Conservation (phyloP, 2,797 vertebrate genomes). For the Taenioides sp. region DNA sequence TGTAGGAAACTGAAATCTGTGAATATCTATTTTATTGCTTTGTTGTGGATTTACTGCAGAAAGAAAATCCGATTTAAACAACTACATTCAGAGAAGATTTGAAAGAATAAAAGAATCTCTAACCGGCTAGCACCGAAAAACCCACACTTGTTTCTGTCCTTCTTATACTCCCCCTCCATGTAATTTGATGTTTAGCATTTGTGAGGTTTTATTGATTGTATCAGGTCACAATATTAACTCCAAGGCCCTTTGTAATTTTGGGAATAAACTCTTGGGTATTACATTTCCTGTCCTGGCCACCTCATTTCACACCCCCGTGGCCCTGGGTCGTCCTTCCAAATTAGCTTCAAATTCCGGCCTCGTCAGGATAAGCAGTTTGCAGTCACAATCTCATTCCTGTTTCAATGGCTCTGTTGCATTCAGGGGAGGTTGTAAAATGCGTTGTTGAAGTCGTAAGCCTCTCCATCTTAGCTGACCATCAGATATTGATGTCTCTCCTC, state of each 20-base stretch:
- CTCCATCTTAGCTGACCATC: slow-evolving; percentile 26
- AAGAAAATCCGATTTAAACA: background rate
- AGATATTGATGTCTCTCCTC: slow-evolving; percentile 3
- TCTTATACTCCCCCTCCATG: background rate
- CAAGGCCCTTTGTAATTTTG: slow-evolving; percentile 55
- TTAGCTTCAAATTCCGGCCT: slow-evolving; percentile 56
- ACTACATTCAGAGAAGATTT: background rate
- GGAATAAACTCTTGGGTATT: slow-evolving; percentile 57
- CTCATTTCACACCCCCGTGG: slow-evolving; percentile 62
- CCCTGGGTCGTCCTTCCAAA: slow-evolving; percentile 63
- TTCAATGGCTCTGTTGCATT: slow-evolving; percentile 25
- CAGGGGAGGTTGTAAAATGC: slow-evolving; percentile 48
- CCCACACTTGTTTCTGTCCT: background rate
- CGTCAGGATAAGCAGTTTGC: slow-evolving; percentile 33
- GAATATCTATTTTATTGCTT: background rate
- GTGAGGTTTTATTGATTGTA: slow-evolving; percentile 56
- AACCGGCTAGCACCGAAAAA: background rate
- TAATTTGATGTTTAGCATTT: slow-evolving; percentile 27
- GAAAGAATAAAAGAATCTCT: background rate
- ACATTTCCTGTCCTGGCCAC: slow-evolving; percentile 52
- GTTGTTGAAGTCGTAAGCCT: slow-evolving; percentile 63
- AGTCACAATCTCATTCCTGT: slow-evolving; percentile 47
- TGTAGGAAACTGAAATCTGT: no score
- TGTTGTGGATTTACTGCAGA: background rate
- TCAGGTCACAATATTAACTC: slow-evolving; percentile 59